Evolutionary conservation across 2,888 invertebrate species (phyloP).

Genomic region (Cephus rjabovi): DNA sequence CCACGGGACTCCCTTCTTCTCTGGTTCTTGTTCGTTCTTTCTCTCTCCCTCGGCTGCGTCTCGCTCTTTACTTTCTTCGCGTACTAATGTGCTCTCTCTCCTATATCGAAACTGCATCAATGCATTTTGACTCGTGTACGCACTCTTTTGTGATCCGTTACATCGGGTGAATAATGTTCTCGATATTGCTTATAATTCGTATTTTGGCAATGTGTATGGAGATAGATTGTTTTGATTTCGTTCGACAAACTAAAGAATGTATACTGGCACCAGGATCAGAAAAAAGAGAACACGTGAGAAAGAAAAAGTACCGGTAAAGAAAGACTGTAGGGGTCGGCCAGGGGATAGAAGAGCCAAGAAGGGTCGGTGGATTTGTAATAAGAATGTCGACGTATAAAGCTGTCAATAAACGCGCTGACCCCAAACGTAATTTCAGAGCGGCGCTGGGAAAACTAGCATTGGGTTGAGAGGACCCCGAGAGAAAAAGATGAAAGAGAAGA

Average conservation of each 20-base stretch:
- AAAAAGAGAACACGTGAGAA: neutral
- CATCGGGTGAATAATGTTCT: neutral
- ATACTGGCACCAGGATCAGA: neutral
- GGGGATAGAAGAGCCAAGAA: neutral
- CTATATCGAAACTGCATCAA: neutral
- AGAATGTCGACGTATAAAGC: conserved; percentile 50
- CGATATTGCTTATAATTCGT: neutral
- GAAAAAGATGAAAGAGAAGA: neutral
- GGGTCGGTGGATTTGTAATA: conserved; percentile 46
- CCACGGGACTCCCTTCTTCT: neutral
- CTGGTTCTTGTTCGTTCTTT: neutral
- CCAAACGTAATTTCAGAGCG: conserved; percentile 49
- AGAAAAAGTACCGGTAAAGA: neutral
- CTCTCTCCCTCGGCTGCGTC: neutral
- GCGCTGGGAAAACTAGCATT: conserved; percentile 21
- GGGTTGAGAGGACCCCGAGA: conserved; percentile 3
- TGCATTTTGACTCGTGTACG: neutral
- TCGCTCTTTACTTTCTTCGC: neutral
- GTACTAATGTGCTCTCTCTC: neutral
- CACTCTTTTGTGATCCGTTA: neutral
- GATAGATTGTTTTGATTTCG: neutral
- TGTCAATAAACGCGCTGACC: conserved; percentile 55
- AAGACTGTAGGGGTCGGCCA: neutral
- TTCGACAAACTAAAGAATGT: neutral
- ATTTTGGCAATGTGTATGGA: neutral